A percentile compares a stretch with the other conserved stretches of the same genome.
Conservation (phyloP, 2,113 vertebrate genomes). For the Actinemys pallida region DNA sequence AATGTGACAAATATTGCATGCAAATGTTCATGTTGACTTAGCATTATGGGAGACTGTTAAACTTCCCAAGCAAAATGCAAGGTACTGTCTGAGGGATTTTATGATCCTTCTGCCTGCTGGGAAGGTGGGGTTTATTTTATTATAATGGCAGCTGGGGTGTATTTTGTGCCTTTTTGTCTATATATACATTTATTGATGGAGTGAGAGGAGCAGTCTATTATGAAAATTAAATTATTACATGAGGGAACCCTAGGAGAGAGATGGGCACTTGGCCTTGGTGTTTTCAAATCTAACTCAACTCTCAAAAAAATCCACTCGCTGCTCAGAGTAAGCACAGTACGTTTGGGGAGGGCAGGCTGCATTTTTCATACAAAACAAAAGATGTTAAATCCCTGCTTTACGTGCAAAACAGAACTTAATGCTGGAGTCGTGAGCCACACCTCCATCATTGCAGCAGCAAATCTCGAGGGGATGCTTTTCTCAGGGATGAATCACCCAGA, state of each 20-base stretch:
- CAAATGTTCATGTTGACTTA: neutral
- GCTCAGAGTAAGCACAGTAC: accelerated
- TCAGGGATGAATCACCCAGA: neutral
- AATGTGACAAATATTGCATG: constrained; percentile 8
- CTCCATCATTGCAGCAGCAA: neutral
- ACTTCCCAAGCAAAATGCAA: constrained; percentile 21
- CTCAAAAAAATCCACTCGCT: neutral
- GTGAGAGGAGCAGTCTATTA: neutral
- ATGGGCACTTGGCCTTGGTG: neutral
- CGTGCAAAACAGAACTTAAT: neutral
- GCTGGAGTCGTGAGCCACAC: neutral
- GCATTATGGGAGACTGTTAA: neutral
- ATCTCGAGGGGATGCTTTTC: neutral
- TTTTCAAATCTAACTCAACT: neutral
- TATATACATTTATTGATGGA: neutral
- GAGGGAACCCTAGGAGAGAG: neutral
- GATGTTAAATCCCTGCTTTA: neutral
- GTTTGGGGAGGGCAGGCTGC: neutral
- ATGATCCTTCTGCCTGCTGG: neutral
- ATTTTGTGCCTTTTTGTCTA: neutral
- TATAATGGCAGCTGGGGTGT: neutral
- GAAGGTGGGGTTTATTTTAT: neutral
- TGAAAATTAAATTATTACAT: neutral
- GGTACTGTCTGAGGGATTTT: neutral
- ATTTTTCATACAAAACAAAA: neutral